A percentile compares a stretch with the other conserved stretches of the same genome.
Evolutionary conservation across 2,797 vertebrate genomes (phyloP).

Genomic region (Sarcophilus harrisii): DNA sequence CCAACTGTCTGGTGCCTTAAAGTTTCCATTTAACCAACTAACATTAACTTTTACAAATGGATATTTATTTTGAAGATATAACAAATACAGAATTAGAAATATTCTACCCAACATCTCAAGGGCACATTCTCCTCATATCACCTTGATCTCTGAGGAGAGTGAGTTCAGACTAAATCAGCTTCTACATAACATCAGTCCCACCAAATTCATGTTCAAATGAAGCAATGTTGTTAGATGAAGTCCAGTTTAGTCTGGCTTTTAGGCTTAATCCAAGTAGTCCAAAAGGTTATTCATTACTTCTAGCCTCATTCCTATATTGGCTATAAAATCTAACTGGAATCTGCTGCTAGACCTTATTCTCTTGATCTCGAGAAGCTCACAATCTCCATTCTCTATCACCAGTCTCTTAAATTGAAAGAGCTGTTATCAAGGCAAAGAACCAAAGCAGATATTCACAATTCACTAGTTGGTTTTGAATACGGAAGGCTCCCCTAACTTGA

Average conservation of each 20-base stretch:
- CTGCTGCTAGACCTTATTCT: neutral
- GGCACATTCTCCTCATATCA: neutral
- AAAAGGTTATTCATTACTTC: neutral
- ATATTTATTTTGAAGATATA: neutral
- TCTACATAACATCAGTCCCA: neutral
- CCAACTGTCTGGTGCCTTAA: neutral
- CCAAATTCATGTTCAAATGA: neutral
- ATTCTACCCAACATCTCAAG: neutral
- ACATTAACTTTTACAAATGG: neutral
- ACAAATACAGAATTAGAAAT: neutral
- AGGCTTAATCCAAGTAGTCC: neutral
- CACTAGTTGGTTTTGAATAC: neutral
- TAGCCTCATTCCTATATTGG: neutral
- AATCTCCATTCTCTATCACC: neutral
- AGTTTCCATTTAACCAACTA: neutral
- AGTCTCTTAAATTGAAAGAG: neutral
- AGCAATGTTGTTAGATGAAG: neutral
- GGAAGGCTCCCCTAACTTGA: neutral
- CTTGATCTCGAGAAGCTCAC: neutral
- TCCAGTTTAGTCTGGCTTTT: neutral
- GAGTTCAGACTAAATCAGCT: neutral
- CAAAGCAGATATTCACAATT: neutral
- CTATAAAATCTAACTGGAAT: neutral
- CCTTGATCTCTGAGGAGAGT: neutral
- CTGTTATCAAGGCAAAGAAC: neutral